Evolutionary conservation across 2,888 invertebrate genomes (phyloP), one percentile per base, ranked within the genome.

Genomic region (Dermolepida albohirtum): DNA sequence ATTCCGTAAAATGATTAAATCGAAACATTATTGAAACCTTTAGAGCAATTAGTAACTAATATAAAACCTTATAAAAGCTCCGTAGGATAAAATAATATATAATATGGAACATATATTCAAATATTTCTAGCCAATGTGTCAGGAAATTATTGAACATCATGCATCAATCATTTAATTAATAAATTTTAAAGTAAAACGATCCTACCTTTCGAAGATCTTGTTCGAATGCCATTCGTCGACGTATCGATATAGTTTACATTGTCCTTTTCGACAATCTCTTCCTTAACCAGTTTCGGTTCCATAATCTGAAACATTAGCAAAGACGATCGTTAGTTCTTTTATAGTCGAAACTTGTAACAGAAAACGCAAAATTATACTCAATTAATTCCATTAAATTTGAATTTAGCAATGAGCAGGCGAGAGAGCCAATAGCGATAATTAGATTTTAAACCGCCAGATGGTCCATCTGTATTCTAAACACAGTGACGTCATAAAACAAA

Each of bases 221-320:
- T 80, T 68, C 80, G 74, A 41, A 74, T 71, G n/a, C 22, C 47
- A 44, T 54, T 69, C 11, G 65, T 65, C 11, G 79, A 75, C 17
- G 78, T 72, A 64, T 81, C 81, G 7, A 76, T 75, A 70, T 77
- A 80, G 55, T 72, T 77, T 7, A 71, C 72, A 8, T 72, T 66
- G 43, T 87, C 87, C 78, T 87, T 87, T 68, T 88, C 88, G 43
- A 85, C 84, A 68, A 83, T 83, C 81, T 88, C 88, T 80, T 88
- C 88, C 81, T 88, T 88, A 77, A 88, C 87, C 72, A 86, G 80
- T 81, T 88, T 88, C 64, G 87, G 86, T 81, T 88, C 88, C 84
- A 88, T 87, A 77, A 84, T 86, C 87, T 87, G 81, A 44, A 80
- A 81, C 66, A 44, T 34, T 34, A 34, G 10, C 1, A 34, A 34